Conservation (phyloP, 2,888 invertebrate genomes). For the Dorcus parallelipipedus region DNA sequence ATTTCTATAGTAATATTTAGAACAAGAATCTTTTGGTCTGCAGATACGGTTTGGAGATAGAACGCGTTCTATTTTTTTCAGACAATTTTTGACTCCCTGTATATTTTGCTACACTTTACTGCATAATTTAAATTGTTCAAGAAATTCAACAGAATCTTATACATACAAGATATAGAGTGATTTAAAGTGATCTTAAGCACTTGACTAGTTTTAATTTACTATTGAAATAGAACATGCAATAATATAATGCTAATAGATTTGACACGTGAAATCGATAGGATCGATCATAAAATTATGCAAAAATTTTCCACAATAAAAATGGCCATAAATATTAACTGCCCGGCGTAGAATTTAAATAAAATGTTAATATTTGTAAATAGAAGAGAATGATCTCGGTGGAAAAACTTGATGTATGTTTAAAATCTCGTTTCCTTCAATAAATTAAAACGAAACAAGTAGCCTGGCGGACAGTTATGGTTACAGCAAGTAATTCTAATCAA, state of each 20-base stretch:
- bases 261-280: not conserved
- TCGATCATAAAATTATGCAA: not conserved
- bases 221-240: not conserved
- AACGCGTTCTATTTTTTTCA: no score
- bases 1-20: no score
- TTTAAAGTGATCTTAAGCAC: not conserved
- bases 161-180: no score
- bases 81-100: no score
- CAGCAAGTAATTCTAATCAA: constrained; percentile 30
- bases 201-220: not conserved
- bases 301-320: not conserved
- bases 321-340: not conserved
- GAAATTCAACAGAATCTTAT: no score
- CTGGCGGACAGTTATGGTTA: constrained; percentile 27
- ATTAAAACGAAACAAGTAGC: constrained; percentile 27
- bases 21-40: no score
- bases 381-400: not conserved
- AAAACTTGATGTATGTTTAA: constrained; percentile 14
- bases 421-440: constrained; percentile 30
- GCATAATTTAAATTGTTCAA: no score
- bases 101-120: no score
- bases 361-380: constrained; percentile 2
- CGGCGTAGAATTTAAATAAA: not conserved
- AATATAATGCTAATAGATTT: not conserved
- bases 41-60: no score